phyloP scores from a whole-genome alignment of 92 coral and sea anemone genomes.

The Siderastrea radians region DNA sequence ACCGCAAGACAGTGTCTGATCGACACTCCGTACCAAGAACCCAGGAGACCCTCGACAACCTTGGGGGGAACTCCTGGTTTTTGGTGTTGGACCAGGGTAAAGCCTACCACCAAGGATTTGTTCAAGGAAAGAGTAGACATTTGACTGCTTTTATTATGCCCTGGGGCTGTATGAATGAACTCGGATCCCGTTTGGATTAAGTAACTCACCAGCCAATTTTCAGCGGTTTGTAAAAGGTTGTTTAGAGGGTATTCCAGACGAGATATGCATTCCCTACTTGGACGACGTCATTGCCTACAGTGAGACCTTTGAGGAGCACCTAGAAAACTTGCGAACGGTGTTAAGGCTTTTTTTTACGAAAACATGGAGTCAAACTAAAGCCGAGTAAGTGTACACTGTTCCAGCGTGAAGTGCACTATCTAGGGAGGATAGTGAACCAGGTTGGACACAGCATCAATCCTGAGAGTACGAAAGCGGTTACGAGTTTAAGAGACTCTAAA shows the following conservation, averaged over 20 bases:
- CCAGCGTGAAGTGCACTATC: conserved; percentile 39
- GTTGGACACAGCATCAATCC: conserved; percentile 39
- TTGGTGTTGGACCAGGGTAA: conserved; percentile 32
- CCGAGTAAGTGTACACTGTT: conserved; percentile 46
- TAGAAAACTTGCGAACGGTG: conserved; percentile 52
- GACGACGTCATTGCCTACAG: conserved; percentile 59
- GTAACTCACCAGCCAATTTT: conserved; percentile 49
- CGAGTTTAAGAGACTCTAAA: too few relatives aligned
- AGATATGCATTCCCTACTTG: conserved; percentile 58
- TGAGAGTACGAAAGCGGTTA: conserved; percentile 28
- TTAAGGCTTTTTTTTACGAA: conserved; percentile 26
- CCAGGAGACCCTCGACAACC: conserved; percentile 33
- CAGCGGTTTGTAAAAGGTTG: conserved; percentile 61
- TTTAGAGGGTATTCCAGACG: conserved; percentile 49
- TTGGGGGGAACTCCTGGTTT: conserved; percentile 57
- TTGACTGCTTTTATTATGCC: conserved; percentile 49
- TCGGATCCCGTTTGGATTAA: conserved; percentile 56
- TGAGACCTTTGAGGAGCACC: conserved; percentile 55
- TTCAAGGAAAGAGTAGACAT: conserved; percentile 34
- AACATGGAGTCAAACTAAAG: conserved; percentile 42
- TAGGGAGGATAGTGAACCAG: conserved; percentile 41
- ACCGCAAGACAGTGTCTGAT: conserved; percentile 36
- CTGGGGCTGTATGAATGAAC: conserved; percentile 59
- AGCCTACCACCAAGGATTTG: conserved; percentile 46
- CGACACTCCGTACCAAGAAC: conserved; percentile 24